phyloP scores from a whole-genome alignment of 2,888 invertebrate species.

The Monochamus alternatus region DNA sequence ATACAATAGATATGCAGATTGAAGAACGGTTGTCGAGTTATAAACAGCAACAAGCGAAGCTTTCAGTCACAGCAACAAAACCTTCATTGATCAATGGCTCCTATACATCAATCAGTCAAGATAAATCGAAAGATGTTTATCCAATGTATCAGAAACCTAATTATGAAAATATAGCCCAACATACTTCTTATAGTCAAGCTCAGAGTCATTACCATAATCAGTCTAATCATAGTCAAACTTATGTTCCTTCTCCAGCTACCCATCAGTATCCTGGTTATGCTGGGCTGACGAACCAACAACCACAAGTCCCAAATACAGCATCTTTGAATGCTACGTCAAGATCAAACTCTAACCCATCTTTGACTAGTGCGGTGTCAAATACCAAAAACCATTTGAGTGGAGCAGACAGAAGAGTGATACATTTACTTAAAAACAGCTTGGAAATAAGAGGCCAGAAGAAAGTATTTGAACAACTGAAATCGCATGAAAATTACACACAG shows the following conservation, averaged over 20 bases:
- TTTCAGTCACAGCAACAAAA: slow-evolving; percentile 47
- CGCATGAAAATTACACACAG: slow-evolving; percentile 57
- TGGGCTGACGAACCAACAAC: slow-evolving; percentile 55
- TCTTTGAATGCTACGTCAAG: slow-evolving; percentile 58
- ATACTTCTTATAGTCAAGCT: slow-evolving; percentile 47
- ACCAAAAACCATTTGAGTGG: slow-evolving; percentile 65
- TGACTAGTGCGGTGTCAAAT: slow-evolving; percentile 50
- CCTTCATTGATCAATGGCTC: slow-evolving; percentile 56
- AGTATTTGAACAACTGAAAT: slow-evolving; percentile 68
- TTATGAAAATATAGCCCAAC: slow-evolving; percentile 53
- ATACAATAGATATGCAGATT: slow-evolving; percentile 74
- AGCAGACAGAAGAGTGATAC: slow-evolving; percentile 81
- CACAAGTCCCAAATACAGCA: slow-evolving; percentile 48
- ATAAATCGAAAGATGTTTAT: slow-evolving; percentile 56
- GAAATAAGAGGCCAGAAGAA: slow-evolving; percentile 77
- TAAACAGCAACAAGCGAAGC: slow-evolving; percentile 53
- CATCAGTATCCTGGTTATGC: slow-evolving; percentile 64
- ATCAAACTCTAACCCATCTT: slow-evolving; percentile 60
- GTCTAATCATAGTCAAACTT: slow-evolving; percentile 64
- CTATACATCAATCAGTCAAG: slow-evolving; percentile 50
- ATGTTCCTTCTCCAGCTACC: slow-evolving; percentile 64
- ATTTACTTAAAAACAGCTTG: slow-evolving; percentile 80
- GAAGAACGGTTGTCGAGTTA: slow-evolving; percentile 73
- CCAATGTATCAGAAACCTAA: slow-evolving; percentile 61
- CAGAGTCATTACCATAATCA: slow-evolving; percentile 59